phyloP scores from a whole-genome alignment of 2,113 vertebrate species.

The Tringa solitaria region DNA sequence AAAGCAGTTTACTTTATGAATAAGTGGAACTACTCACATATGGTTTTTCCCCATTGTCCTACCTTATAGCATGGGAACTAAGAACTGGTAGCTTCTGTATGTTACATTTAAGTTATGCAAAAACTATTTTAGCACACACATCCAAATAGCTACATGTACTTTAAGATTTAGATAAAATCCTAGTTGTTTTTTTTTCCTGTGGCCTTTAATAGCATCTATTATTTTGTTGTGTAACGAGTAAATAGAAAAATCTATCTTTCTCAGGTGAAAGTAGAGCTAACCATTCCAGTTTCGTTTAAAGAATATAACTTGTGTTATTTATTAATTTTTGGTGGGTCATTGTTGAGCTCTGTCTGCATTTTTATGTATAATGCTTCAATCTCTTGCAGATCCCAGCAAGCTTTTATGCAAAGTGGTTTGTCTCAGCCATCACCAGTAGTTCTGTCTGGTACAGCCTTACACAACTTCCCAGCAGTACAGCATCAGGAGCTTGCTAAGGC shows the following conservation, averaged over 20 bases:
- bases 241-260: neutral
- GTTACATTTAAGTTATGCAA: neutral
- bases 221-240: neutral
- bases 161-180: neutral
- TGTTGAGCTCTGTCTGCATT: neutral
- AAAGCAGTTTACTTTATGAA: neutral
- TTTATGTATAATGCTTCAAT: neutral
- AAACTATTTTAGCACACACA: neutral
- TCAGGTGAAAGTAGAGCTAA: neutral
- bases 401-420: conserved; percentile 95
- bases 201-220: neutral
- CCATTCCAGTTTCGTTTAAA: neutral
- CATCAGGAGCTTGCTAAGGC: conserved; percentile 93
- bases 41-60: neutral
- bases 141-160: neutral
- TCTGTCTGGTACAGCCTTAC: conserved; percentile 91
- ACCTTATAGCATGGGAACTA: neutral
- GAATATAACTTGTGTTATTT: neutral
- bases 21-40: neutral
- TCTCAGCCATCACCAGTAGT: conserved; percentile 94
- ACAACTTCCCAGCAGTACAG: conserved; percentile 92
- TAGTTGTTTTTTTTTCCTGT: neutral
- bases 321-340: neutral
- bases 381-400: conserved; percentile 89
- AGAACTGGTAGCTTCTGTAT: neutral